phyloP scores from a whole-genome alignment of 2,888 invertebrate genomes.

The Periphyllus acericola region DNA sequence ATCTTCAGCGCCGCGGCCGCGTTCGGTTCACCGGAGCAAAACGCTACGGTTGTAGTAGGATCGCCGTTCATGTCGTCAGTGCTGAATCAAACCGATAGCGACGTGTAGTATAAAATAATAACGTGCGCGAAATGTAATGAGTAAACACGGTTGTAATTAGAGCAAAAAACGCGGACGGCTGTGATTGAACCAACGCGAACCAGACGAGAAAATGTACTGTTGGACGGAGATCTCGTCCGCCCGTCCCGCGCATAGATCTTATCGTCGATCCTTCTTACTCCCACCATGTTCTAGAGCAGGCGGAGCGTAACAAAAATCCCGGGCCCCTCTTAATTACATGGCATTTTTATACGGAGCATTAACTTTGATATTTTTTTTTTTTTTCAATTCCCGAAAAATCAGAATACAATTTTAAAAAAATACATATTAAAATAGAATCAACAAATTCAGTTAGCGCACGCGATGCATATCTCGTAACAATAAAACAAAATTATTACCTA shows the following conservation, averaged over 20 bases:
- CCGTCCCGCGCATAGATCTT: slow-evolving; percentile 43
- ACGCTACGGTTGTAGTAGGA: too few species aligned
- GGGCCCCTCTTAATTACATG: slow-evolving; percentile 25
- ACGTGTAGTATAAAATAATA: neutral
- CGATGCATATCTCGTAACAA: too few species aligned
- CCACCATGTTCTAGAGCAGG: slow-evolving; percentile 38
- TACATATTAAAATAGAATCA: neutral
- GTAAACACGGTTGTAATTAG: neutral
- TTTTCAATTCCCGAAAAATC: neutral
- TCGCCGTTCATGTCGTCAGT: too few species aligned
- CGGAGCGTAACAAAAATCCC: slow-evolving; percentile 50
- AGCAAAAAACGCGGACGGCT: neutral
- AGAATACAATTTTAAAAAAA: neutral
- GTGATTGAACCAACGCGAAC: slow-evolving; percentile 3
- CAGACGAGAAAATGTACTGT: slow-evolving; percentile 42
- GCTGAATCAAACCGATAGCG: neutral
- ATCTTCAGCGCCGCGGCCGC: neutral
- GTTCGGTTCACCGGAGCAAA: too few species aligned
- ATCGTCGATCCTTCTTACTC: slow-evolving; percentile 56
- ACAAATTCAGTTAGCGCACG: neutral
- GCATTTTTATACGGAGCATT: slow-evolving; percentile 30
- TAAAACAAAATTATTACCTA: too few species aligned
- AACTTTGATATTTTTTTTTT: slow-evolving; percentile 27
- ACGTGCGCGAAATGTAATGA: neutral
- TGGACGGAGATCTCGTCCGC: slow-evolving; percentile 19